Percentiles rank a stretch among this genome's conserved stretches.
Conservation (phyloP, 1,140 invertebrate genomes). For the silkworm (Bombyx mori) region DNA sequence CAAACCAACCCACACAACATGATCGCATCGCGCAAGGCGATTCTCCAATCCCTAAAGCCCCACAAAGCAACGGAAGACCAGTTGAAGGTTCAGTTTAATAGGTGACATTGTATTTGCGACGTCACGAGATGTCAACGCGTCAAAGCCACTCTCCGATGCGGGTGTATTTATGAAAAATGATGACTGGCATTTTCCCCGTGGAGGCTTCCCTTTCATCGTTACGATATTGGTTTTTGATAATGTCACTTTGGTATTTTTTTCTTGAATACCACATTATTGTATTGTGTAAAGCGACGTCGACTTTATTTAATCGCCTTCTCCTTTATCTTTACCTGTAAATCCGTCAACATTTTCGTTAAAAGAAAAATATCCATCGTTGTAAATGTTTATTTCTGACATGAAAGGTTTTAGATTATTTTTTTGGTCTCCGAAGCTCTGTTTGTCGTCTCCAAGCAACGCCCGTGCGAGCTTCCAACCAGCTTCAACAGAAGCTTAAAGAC, state of each 20-base stretch:
- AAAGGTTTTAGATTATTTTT: too few species aligned
- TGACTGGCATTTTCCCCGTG: constrained; percentile 8
- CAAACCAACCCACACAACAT: too few species aligned
- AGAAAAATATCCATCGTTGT: too few species aligned
- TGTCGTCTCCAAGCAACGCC: too few species aligned
- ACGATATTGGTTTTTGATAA: constrained; percentile 22
- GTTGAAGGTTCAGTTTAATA: too few species aligned
- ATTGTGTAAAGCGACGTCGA: constrained; percentile 5
- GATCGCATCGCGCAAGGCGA: too few species aligned
- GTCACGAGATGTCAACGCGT: constrained; percentile 1
- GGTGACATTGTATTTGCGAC: neutral
- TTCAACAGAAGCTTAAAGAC: too few species aligned
- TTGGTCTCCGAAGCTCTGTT: too few species aligned
- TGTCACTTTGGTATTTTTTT: constrained; percentile 16
- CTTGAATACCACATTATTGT: constrained; percentile 7
- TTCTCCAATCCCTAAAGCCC: too few species aligned
- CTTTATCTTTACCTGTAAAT: constrained; percentile 3
- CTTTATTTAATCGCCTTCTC: neutral
- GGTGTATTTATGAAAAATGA: constrained; percentile 18
- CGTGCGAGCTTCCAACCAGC: too few species aligned
- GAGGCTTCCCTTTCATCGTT: neutral
- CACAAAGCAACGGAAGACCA: too few species aligned
- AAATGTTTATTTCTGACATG: too few species aligned
- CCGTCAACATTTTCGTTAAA: neutral
- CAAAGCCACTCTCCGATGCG: constrained; percentile 3